Conservation (phyloP, 2,797 vertebrate species). For the Carapus acus region DNA sequence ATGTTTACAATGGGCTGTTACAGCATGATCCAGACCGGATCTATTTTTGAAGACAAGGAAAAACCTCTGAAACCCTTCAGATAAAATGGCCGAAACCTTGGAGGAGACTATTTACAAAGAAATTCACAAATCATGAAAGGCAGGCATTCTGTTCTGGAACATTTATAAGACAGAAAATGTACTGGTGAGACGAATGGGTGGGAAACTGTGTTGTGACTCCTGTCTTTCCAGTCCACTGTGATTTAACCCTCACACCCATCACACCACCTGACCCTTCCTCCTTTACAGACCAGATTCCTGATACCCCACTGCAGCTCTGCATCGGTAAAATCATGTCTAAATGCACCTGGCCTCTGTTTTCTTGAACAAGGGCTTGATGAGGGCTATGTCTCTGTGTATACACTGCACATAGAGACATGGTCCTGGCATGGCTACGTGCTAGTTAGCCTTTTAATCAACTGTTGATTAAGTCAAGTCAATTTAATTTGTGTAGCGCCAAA, state of each 20-base stretch:
- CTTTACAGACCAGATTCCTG: constrained; percentile 5
- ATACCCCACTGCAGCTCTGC: constrained; percentile 1
- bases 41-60: no score
- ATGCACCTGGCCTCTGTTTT: constrained; percentile 4
- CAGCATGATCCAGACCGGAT: no score
- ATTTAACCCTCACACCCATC: constrained; percentile 39
- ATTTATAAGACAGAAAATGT: constrained; percentile 7
- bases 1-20: no score
- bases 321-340: constrained; percentile 12
- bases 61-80: no score
- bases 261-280: no score
- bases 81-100: no score
- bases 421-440: constrained; percentile 12
- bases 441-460: neutral
- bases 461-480: neutral
- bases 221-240: constrained; percentile 31
- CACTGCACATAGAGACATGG: constrained; percentile 14
- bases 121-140: no score
- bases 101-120: no score
- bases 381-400: no score
- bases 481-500: no score
- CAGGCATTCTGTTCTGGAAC: no score
- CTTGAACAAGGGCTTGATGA: neutral
- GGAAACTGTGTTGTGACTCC: constrained; percentile 33
- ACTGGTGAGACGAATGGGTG: constrained; percentile 20